Evolutionary conservation across 92 coral and sea anemone genomes (phyloP).

Genomic region (Zoanthus sociatus): DNA sequence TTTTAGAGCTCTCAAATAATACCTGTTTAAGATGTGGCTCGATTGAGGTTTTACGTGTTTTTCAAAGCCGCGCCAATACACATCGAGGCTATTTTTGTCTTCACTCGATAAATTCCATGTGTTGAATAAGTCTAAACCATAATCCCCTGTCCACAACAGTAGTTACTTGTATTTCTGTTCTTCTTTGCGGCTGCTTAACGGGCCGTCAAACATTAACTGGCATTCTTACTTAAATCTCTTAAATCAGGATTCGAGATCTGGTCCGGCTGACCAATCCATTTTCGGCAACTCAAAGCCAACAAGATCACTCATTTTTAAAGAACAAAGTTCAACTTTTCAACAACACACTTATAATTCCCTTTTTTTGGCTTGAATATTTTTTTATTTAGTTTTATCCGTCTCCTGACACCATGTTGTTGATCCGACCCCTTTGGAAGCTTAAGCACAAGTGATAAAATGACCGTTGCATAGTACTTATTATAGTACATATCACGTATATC

Average conservation of each 20-base stretch:
- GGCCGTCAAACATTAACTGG: constrained; percentile 63
- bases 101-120: constrained; percentile 47
- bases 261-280: constrained; percentile 72
- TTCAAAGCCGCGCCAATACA: background rate
- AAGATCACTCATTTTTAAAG: constrained; percentile 43
- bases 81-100: constrained; percentile 39
- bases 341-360: too few relatives aligned
- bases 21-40: constrained; percentile 52
- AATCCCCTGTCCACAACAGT: constrained; percentile 66
- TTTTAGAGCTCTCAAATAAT: constrained; percentile 57
- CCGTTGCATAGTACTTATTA: background rate
- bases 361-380: too few relatives aligned
- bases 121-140: constrained; percentile 59
- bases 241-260: constrained; percentile 52
- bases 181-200: constrained; percentile 34
- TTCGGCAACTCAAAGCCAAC: constrained; percentile 68
- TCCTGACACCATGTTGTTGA: too few relatives aligned
- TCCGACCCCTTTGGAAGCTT: background rate
- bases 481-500: too few relatives aligned
- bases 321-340: too few relatives aligned
- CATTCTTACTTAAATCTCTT: constrained; percentile 68
- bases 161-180: constrained; percentile 59
- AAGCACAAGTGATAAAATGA: background rate
- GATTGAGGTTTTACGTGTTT: constrained; percentile 54
- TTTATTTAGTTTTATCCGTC: too few relatives aligned